Percentiles rank a stretch among this genome's conserved stretches.
These are phyloP conservation scores for Xiphophorus maculatus DNA, from an alignment of 2,113 vertebrate species.

Conservation along the genomic window DNA sequence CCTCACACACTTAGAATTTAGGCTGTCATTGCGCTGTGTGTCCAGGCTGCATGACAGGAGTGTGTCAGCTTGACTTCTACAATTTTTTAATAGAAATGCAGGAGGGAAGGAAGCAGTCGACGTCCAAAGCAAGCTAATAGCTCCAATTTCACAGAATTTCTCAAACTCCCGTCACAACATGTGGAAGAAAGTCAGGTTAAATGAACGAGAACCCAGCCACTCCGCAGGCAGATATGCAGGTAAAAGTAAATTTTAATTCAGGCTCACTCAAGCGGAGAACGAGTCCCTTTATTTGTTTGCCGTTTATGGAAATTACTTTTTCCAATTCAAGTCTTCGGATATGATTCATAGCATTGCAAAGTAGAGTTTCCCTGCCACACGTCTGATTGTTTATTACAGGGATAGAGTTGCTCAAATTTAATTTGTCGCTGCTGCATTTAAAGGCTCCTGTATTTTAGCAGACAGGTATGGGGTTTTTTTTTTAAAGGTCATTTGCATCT, in stretches of 20 bases:
- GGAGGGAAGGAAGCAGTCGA: slow-evolving; percentile 29
- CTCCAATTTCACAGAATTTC: slow-evolving; percentile 48
- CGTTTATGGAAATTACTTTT: slow-evolving; percentile 13
- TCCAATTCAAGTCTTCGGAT: slow-evolving; percentile 10
- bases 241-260: slow-evolving; percentile 1
- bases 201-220: slow-evolving; percentile 3
- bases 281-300: slow-evolving; percentile 23
- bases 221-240: slow-evolving; percentile 7
- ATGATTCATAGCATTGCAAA: slow-evolving; percentile 1
- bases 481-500: slow-evolving; percentile 23
- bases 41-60: slow-evolving; percentile 44
- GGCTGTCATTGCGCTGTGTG: slow-evolving; percentile 43
- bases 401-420: slow-evolving; percentile 8
- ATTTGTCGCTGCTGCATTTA: slow-evolving; percentile 13
- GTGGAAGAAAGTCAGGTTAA: neutral
- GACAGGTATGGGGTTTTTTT: neutral
- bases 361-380: neutral
- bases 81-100: slow-evolving; percentile 66
- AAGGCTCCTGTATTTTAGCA: slow-evolving; percentile 2
- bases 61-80: slow-evolving; percentile 45
- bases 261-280: neutral
- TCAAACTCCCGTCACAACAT: slow-evolving; percentile 26
- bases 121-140: slow-evolving; percentile 54
- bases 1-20: slow-evolving; percentile 11
- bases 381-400: neutral